Conservation (phyloP, 2,113 vertebrate species). For the Turnix velox region DNA sequence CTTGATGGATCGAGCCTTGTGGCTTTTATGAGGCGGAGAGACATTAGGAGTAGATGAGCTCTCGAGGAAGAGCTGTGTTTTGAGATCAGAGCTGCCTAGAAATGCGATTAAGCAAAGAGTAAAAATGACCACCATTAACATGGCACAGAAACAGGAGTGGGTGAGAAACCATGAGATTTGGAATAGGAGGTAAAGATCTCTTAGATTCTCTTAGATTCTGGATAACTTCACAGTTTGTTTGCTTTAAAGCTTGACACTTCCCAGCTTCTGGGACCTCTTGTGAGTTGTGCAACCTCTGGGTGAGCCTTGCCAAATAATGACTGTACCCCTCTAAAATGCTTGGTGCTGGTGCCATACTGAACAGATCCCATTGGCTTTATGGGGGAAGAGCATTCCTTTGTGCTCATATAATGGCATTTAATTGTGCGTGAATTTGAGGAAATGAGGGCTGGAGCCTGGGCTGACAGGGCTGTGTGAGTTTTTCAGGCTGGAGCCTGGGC, state of each 20-base stretch:
- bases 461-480: not conserved
- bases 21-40: not conserved
- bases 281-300: constrained; percentile 20
- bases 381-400: not conserved
- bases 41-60: not conserved
- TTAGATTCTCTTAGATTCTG: not conserved
- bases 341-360: not conserved
- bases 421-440: not conserved
- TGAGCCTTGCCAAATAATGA: not conserved
- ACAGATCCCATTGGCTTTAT: not conserved
- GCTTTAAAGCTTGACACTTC: not conserved
- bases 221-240: not conserved
- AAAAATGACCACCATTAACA: not conserved
- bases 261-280: no score
- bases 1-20: not conserved
- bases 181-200: not conserved
- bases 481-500: constrained; percentile 10
- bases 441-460: not conserved
- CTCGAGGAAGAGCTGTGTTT: not conserved
- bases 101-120: not conserved
- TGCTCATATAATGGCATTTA: not conserved
- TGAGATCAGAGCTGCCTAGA: not conserved
- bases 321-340: constrained; percentile 19
- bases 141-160: not conserved
- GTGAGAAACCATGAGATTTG: not conserved